Evolutionary conservation across 2,113 vertebrate genomes (phyloP).

Genomic region (Prietella phreatophila): DNA sequence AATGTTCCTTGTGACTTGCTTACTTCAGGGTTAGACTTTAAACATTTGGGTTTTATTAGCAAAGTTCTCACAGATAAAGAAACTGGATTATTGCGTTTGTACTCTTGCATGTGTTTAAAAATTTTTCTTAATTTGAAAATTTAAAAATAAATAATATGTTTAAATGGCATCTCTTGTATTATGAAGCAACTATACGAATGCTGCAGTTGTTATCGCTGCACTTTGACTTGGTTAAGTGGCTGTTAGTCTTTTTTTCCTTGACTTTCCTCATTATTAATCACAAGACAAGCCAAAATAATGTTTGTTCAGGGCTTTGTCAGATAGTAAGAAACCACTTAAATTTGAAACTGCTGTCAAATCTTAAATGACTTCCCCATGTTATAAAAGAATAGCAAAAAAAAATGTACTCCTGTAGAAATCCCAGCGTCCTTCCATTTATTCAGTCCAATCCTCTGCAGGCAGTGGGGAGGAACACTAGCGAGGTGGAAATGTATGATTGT

Average conservation of each 20-base stretch:
- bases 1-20: not conserved
- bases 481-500: not conserved
- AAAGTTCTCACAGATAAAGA: not conserved
- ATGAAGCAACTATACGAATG: not conserved
- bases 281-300: not conserved
- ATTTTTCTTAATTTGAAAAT: too few species aligned
- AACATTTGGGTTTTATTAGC: not conserved
- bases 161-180: too few species aligned
- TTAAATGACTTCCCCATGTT: not conserved
- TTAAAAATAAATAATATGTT: too few species aligned
- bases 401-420: not conserved
- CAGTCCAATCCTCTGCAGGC: not conserved
- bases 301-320: not conserved
- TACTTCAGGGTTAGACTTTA: not conserved
- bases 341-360: not conserved
- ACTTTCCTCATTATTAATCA: not conserved
- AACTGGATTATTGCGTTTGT: not conserved
- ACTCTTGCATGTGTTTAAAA: not conserved
- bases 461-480: not conserved
- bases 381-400: not conserved
- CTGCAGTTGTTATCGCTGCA: not conserved
- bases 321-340: not conserved
- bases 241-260: not conserved
- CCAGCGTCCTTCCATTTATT: not conserved
- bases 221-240: not conserved